phyloP scores from a whole-genome alignment of 2,888 invertebrate genomes.

The Agapetus fuscipes region DNA sequence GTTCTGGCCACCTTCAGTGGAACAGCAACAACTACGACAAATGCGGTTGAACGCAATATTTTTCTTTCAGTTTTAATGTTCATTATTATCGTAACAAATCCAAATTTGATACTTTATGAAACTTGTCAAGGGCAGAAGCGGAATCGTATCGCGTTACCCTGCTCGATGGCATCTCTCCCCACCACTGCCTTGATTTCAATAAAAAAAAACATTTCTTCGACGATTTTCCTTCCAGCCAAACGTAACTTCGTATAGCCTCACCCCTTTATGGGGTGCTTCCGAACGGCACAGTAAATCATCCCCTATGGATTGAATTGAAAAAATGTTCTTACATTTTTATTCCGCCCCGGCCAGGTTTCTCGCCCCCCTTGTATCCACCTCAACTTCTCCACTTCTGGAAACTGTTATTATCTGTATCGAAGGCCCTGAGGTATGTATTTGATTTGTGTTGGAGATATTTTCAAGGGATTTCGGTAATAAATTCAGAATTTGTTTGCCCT shows the following conservation, averaged over 20 bases:
- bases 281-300: slow-evolving; percentile 2
- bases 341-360: background rate
- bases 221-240: background rate
- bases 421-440: too few species aligned
- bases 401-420: too few species aligned
- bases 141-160: too few species aligned
- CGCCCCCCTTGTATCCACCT: background rate
- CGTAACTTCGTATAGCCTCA: slow-evolving; percentile 4
- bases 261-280: slow-evolving; percentile 5
- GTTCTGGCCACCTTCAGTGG: too few species aligned
- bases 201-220: slow-evolving; percentile 4
- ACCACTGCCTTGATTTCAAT: slow-evolving; percentile 3
- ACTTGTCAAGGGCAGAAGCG: too few species aligned
- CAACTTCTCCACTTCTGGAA: background rate
- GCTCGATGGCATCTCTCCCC: too few species aligned
- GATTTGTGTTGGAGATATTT: background rate
- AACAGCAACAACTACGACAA: too few species aligned
- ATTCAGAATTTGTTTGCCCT: slow-evolving; percentile 14
- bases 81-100: too few species aligned
- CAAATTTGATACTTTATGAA: too few species aligned
- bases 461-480: slow-evolving; percentile 5
- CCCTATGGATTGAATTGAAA: slow-evolving; percentile 8
- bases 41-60: too few species aligned
- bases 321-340: slow-evolving; percentile 6
- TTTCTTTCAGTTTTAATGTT: too few species aligned